These are phyloP conservation scores for Vimba vimba DNA, from an alignment of 2,113 vertebrate species.

Conservation along the genomic window DNA sequence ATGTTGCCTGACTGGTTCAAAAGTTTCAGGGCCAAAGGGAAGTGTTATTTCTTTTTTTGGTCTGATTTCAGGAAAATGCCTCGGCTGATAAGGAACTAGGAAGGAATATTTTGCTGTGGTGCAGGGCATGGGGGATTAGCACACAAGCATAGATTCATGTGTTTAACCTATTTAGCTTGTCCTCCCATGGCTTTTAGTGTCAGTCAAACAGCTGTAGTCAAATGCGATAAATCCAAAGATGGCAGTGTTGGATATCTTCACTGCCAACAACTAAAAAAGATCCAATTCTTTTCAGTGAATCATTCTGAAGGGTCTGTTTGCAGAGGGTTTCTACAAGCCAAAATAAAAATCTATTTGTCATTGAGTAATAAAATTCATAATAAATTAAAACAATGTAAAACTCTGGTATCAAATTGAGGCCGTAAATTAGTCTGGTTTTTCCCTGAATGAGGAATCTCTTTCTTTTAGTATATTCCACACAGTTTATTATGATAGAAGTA, in stretches of 20 bases:
- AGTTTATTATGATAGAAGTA: neutral
- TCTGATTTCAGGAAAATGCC: neutral
- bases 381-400: neutral
- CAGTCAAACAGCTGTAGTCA: slow-evolving; percentile 44
- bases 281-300: neutral
- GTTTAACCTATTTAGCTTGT: slow-evolving; percentile 41
- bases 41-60: slow-evolving; percentile 4
- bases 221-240: slow-evolving; percentile 37
- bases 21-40: slow-evolving; percentile 13
- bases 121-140: slow-evolving; percentile 1
- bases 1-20: slow-evolving; percentile 19
- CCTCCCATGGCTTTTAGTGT: slow-evolving; percentile 42
- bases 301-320: neutral
- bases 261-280: slow-evolving; percentile 15
- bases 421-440: neutral
- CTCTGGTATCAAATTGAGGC: neutral
- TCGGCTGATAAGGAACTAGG: slow-evolving; percentile 6
- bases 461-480: slow-evolving; percentile 11
- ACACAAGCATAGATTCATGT: neutral
- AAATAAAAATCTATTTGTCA: slow-evolving; percentile 4
- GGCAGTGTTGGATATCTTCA: slow-evolving; percentile 5
- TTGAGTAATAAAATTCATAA: too few relatives aligned
- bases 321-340: neutral
- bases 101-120: neutral
- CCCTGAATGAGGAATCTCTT: slow-evolving; percentile 1